Evolutionary conservation across 2,888 invertebrate genomes (phyloP).

Genomic region (Frankliniella fusca): DNA sequence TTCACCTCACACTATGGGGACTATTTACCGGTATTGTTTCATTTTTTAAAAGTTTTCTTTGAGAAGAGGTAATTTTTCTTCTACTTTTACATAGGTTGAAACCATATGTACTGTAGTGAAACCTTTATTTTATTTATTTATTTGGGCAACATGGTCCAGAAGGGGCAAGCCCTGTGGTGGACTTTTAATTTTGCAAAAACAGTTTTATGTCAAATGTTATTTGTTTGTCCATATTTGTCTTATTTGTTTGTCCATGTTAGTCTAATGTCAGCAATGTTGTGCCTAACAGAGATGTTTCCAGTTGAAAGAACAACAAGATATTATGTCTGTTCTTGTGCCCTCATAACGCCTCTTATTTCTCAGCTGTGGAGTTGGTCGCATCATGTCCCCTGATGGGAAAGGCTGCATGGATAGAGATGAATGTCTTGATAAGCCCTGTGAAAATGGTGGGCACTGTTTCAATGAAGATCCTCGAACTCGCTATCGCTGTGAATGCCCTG

Average conservation of each 20-base stretch:
- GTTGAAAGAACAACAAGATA: background rate
- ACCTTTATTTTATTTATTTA: too few relatives aligned
- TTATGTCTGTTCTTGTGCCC: background rate
- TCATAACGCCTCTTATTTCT: background rate
- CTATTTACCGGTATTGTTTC: background rate
- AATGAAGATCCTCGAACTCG: conserved; percentile 84
- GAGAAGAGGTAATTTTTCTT: background rate
- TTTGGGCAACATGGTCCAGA: too few relatives aligned
- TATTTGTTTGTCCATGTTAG: too few relatives aligned
- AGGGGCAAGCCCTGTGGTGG: too few relatives aligned
- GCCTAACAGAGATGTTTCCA: background rate
- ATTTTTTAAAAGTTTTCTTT: background rate
- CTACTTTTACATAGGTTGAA: too few relatives aligned
- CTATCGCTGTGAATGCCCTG: conserved; percentile 84
- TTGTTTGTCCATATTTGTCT: too few relatives aligned
- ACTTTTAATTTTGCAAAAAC: too few relatives aligned
- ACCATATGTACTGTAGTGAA: too few relatives aligned
- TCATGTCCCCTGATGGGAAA: conserved; percentile 84
- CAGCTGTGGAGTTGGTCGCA: conserved; percentile 90
- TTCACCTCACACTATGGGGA: background rate
- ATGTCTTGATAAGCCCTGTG: conserved; percentile 88
- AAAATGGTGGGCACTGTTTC: conserved; percentile 87
- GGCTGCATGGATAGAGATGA: conserved; percentile 95
- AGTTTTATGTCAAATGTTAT: too few relatives aligned
- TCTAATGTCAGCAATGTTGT: too few relatives aligned